Percentiles rank a stretch among this genome's conserved stretches.
phyloP scores from a whole-genome alignment of 2,797 vertebrate genomes.

The Hippoglossus hippoglossus region DNA sequence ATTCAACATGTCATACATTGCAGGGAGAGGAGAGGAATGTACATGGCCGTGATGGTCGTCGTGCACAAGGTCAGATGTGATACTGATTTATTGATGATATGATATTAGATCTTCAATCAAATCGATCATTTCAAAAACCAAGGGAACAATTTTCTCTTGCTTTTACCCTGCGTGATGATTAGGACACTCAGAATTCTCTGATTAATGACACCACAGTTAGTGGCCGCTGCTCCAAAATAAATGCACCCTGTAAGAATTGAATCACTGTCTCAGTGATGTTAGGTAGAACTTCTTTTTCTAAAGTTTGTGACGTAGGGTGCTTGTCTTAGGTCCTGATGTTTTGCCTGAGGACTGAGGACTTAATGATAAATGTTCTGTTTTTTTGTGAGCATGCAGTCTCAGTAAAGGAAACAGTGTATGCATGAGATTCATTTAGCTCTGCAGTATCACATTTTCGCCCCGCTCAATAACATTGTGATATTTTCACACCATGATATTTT shows the following conservation, averaged over 20 bases:
- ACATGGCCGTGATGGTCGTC: not conserved
- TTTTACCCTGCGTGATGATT: not conserved
- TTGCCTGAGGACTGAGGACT: not conserved
- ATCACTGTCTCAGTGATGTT: conserved; percentile 27
- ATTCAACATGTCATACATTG: not conserved
- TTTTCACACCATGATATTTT: no score
- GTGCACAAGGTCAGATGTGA: not conserved
- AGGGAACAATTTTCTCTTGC: not conserved
- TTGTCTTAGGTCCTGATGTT: not conserved
- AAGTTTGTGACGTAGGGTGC: not conserved
- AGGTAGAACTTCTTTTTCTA: conserved; percentile 20
- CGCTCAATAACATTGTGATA: not conserved
- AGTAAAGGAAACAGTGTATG: not conserved
- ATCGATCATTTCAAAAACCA: not conserved
- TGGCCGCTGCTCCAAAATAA: not conserved
- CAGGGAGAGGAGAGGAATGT: not conserved
- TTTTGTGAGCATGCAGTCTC: no score
- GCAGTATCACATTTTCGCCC: not conserved
- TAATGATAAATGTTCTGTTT: not conserved
- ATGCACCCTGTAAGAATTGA: conserved; percentile 1
- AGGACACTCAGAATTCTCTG: not conserved
- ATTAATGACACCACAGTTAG: conserved; percentile 8
- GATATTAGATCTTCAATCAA: not conserved
- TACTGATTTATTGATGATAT: not conserved
- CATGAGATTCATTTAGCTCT: not conserved